These are phyloP conservation scores for Stercorarius parasiticus DNA, from an alignment of 2,113 vertebrate species.

Conservation along the genomic window DNA sequence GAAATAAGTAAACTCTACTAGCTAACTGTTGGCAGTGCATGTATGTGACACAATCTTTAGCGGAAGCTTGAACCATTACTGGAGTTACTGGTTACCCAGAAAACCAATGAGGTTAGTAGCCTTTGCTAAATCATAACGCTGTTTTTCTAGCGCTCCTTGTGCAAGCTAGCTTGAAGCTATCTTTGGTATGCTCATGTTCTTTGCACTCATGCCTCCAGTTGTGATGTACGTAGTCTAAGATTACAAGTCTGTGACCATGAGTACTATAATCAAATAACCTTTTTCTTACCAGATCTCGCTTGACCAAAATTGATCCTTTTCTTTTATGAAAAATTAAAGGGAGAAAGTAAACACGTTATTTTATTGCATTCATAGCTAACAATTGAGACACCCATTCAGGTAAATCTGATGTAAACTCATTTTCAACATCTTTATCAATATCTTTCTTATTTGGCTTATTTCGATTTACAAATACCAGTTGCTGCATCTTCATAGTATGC, in stretches of 20 bases:
- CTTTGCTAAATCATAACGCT: background rate
- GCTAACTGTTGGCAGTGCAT: background rate
- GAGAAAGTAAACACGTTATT: background rate
- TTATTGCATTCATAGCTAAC: background rate
- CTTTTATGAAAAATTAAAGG: background rate
- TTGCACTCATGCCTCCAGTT: background rate
- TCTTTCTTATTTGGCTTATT: background rate
- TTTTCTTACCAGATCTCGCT: background rate
- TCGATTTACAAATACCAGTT: background rate
- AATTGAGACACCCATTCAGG: background rate
- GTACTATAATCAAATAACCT: background rate
- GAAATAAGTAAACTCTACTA: background rate
- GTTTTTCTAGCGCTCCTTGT: background rate
- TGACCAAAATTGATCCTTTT: background rate
- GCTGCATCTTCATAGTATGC: background rate
- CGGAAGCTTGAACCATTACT: background rate
- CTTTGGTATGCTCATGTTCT: background rate
- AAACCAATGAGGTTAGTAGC: background rate
- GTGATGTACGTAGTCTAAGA: background rate
- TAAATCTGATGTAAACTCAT: background rate
- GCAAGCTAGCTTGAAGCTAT: background rate
- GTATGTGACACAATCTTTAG: background rate
- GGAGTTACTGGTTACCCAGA: background rate
- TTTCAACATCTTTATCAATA: background rate
- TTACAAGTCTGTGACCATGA: background rate